Percentiles rank a stretch among this genome's conserved stretches.
Evolutionary conservation across 1,140 invertebrate species (phyloP).

Genomic region (Asobara japonica): DNA sequence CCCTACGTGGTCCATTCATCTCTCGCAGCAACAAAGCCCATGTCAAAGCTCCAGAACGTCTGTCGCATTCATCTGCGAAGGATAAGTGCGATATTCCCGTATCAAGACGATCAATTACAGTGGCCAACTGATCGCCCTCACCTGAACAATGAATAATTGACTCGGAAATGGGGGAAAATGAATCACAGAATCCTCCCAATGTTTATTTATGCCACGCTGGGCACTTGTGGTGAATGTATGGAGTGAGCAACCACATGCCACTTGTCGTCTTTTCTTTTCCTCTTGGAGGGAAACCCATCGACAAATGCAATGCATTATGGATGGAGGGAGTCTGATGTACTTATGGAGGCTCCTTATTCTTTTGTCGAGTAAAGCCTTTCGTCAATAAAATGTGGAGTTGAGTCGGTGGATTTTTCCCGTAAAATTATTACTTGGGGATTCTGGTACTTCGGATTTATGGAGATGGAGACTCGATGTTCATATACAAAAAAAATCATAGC

Average conservation of each 20-base stretch:
- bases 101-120: not conserved
- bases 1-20: constrained; percentile 34
- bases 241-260: not conserved
- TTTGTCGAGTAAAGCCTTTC: not conserved
- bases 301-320: constrained; percentile 56
- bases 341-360: not conserved
- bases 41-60: not conserved
- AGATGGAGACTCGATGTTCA: too few species aligned
- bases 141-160: not conserved
- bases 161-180: not conserved
- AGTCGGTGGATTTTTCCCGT: not conserved
- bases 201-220: constrained; percentile 13
- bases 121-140: not conserved
- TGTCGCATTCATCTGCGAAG: not conserved
- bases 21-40: not conserved
- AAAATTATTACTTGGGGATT: not conserved
- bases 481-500: too few species aligned
- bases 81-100: not conserved
- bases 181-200: not conserved
- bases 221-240: not conserved
- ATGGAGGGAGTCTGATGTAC: constrained; percentile 35
- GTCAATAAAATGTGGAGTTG: not conserved
- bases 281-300: constrained; percentile 40
- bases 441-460: not conserved
- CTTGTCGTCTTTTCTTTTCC: constrained; percentile 16